A percentile compares a stretch with the other conserved stretches of the same genome.
These are phyloP conservation scores for Crax fasciolata DNA, from an alignment of 2,797 vertebrate genomes.

Conservation along the genomic window DNA sequence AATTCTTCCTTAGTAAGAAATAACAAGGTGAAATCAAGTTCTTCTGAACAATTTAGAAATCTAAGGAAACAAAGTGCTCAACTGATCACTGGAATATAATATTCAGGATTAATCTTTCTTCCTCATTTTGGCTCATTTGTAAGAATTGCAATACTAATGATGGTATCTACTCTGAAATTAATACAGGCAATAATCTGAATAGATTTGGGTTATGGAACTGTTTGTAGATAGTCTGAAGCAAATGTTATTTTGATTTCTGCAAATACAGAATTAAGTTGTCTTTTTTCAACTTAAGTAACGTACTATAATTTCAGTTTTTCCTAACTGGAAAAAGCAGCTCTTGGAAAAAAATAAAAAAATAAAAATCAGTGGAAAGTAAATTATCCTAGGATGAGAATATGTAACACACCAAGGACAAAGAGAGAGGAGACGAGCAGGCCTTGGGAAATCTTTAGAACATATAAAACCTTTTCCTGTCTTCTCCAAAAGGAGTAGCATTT, in stretches of 20 bases:
- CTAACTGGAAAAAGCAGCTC: neutral
- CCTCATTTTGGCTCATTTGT: neutral
- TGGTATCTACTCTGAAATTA: neutral
- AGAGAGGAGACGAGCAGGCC: neutral
- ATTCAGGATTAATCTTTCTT: neutral
- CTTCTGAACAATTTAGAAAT: neutral
- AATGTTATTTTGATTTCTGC: neutral
- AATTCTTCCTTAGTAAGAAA: neutral
- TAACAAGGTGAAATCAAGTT: neutral
- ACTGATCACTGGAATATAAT: neutral
- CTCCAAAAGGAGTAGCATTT: conserved; percentile 35
- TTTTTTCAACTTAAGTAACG: neutral
- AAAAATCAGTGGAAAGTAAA: neutral
- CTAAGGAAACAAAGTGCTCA: neutral
- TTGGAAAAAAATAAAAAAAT: neutral
- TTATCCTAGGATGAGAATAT: neutral
- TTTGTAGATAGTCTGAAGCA: neutral
- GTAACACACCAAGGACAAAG: neutral
- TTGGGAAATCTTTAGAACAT: neutral
- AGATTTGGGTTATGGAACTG: neutral
- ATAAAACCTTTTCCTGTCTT: conserved; percentile 33
- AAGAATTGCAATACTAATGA: neutral
- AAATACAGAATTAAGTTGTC: neutral
- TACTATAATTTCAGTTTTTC: neutral
- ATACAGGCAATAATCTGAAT: neutral